phyloP scores from a whole-genome alignment of 1,140 invertebrate genomes.

The Zaprionus tsacasi region DNA sequence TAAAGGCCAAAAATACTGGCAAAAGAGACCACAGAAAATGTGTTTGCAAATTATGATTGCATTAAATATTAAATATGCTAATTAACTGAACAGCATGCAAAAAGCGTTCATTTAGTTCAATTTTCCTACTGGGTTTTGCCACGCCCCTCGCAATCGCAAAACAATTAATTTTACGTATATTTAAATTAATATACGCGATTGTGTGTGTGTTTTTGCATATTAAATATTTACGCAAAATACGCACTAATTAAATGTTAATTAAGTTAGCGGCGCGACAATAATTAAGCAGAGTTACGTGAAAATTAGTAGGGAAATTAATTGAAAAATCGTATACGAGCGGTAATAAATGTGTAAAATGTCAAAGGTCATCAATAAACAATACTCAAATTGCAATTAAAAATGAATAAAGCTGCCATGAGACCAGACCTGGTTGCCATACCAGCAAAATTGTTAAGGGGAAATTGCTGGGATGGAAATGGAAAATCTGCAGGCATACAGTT shows the following conservation, averaged over 20 bases:
- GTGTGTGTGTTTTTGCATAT: conserved; percentile 3
- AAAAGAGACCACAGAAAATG: background rate
- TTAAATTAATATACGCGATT: conserved; percentile 25
- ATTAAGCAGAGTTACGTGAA: conserved; percentile 20
- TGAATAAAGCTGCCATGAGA: conserved; percentile 45
- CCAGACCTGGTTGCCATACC: background rate
- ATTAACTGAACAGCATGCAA: conserved; percentile 21
- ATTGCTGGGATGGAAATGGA: background rate
- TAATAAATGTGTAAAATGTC: conserved; percentile 45
- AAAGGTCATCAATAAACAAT: conserved; percentile 52
- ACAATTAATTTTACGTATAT: conserved; percentile 39
- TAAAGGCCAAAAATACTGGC: background rate
- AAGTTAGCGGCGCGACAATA: conserved; percentile 41
- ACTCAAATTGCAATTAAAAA: conserved; percentile 57
- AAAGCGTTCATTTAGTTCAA: background rate
- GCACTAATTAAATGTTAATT: conserved; percentile 60
- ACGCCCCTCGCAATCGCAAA: background rate
- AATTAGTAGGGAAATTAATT: conserved; percentile 45
- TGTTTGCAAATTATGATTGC: conserved; percentile 27
- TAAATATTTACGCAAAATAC: conserved; percentile 44
- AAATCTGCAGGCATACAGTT: background rate
- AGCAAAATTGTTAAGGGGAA: background rate
- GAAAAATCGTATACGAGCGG: conserved; percentile 11
- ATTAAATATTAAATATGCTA: conserved; percentile 43
- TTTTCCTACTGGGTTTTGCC: background rate